These are phyloP conservation scores for Phocides pigmalion DNA, from an alignment of 1,140 invertebrate genomes.

Conservation along the genomic window DNA sequence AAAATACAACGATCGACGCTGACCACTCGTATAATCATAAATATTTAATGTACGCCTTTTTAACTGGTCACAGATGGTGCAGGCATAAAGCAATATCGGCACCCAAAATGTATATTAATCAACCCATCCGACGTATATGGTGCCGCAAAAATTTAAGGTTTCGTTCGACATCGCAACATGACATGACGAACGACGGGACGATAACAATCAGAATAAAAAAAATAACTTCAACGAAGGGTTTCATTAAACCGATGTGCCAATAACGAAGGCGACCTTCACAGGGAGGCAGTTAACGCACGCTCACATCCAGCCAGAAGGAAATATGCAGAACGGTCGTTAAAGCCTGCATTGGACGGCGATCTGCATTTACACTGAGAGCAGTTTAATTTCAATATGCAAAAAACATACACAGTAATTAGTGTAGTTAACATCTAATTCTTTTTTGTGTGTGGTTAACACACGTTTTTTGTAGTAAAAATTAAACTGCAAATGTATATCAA, in stretches of 20 bases:
- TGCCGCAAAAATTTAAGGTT: conserved; percentile 29
- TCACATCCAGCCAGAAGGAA: conserved; percentile 45
- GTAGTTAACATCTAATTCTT: no score
- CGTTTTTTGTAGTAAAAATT: no score
- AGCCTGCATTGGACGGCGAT: conserved; percentile 26
- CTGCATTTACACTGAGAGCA: conserved; percentile 29
- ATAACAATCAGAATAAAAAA: conserved; percentile 40
- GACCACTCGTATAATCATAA: conserved; percentile 1
- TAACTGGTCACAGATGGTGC: conserved; percentile 8
- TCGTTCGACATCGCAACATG: conserved; percentile 22
- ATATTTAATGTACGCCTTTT: conserved; percentile 12
- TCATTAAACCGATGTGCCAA: conserved; percentile 45
- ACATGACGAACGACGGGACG: conserved; percentile 39
- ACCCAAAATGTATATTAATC: conserved; percentile 14
- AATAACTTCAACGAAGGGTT: conserved; percentile 32
- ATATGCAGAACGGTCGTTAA: conserved; percentile 47
- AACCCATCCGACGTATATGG: conserved; percentile 14
- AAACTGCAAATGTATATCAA: no score
- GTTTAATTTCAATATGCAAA: no score
- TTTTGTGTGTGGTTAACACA: no score
- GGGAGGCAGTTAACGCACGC: conserved; percentile 45
- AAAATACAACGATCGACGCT: conserved; percentile 3
- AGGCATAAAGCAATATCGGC: conserved; percentile 11
- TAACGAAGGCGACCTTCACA: conserved; percentile 55
- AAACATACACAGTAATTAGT: no score